phyloP scores from a whole-genome alignment of 2,113 vertebrate species.

The Trematocara stigmaticum region DNA sequence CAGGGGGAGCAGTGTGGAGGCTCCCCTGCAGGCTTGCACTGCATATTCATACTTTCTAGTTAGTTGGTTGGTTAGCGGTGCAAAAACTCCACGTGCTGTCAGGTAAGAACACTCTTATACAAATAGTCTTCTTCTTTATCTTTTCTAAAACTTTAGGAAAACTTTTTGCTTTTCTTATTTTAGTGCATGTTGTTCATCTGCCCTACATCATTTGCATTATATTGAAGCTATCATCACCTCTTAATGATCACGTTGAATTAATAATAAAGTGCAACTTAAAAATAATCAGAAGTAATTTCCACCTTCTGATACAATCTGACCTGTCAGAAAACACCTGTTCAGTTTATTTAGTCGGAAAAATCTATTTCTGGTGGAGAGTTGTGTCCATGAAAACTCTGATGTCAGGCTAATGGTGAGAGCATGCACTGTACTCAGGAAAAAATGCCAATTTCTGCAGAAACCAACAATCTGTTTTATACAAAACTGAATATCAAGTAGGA shows the following conservation, averaged over 20 bases:
- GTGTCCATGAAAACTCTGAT: not conserved
- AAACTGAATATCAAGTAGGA: not conserved
- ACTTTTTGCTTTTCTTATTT: not conserved
- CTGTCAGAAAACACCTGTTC: too few species aligned
- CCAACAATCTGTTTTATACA: not conserved
- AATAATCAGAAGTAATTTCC: not conserved
- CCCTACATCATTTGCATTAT: not conserved
- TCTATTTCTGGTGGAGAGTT: not conserved
- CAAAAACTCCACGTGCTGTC: not conserved
- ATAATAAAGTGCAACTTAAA: not conserved
- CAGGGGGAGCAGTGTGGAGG: not conserved
- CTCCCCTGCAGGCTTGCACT: not conserved
- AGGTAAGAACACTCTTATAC: not conserved
- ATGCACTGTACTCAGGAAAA: not conserved
- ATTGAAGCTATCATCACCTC: not conserved
- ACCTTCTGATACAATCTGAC: not conserved
- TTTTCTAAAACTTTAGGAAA: not conserved
- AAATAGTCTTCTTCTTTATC: not conserved
- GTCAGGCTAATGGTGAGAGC: not conserved
- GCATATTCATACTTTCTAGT: not conserved
- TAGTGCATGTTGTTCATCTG: not conserved
- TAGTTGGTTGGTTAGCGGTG: not conserved
- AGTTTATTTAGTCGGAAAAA: too few species aligned
- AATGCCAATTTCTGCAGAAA: not conserved
- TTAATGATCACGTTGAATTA: not conserved